Percentiles rank a stretch among this genome's conserved stretches.
Evolutionary conservation across 2,888 invertebrate genomes (phyloP).

Genomic region (Pterostichus niger): DNA sequence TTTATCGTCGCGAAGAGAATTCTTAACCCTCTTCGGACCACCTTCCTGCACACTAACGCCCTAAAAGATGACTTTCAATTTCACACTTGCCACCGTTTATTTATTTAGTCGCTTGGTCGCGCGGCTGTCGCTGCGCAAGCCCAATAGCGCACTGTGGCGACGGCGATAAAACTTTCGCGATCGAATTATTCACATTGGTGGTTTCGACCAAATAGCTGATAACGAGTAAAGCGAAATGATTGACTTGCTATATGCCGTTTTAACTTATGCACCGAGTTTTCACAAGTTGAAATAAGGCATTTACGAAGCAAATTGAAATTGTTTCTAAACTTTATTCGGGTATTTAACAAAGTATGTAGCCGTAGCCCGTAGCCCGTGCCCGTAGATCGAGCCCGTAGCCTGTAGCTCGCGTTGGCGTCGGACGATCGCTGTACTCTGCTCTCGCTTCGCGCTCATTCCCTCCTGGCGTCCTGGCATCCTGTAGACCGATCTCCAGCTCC

Average conservation of each 20-base stretch:
- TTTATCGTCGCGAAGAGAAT: constrained; percentile 69
- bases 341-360: constrained; percentile 71
- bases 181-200: constrained; percentile 75
- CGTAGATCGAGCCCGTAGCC: constrained; percentile 29
- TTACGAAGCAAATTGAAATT: constrained; percentile 72
- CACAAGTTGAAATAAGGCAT: constrained; percentile 66
- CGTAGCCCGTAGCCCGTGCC: constrained; percentile 58
- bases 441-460: constrained; percentile 17
- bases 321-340: constrained; percentile 73
- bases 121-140: constrained; percentile 70
- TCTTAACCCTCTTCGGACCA: constrained; percentile 60
- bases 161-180: constrained; percentile 75
- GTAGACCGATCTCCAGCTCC: not conserved
- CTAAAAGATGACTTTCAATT: constrained; percentile 76
- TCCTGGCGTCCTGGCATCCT: constrained; percentile 22
- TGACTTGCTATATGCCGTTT: constrained; percentile 72
- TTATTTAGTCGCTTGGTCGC: constrained; percentile 72
- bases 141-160: constrained; percentile 72
- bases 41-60: constrained; percentile 71
- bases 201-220: constrained; percentile 70
- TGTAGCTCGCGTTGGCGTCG: constrained; percentile 1
- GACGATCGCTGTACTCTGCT: constrained; percentile 25
- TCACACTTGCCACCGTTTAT: constrained; percentile 76
- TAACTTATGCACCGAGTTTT: constrained; percentile 67
- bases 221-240: constrained; percentile 74